Evolutionary conservation across 2,113 vertebrate genomes (phyloP).

Genomic region (Hoplias malabaricus): DNA sequence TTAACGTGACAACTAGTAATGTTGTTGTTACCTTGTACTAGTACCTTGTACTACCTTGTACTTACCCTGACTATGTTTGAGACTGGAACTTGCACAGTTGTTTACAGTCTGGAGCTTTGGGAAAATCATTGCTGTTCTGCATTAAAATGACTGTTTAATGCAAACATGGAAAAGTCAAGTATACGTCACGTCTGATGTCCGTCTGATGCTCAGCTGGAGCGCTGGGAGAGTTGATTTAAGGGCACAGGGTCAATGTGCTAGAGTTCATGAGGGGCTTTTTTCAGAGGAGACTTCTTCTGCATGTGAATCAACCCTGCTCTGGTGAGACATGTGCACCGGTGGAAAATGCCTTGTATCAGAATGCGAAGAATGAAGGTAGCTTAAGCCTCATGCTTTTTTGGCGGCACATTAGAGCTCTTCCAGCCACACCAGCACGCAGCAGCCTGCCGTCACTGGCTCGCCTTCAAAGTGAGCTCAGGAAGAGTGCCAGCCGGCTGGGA

Average conservation of each 20-base stretch:
- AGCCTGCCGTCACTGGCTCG: constrained; percentile 22
- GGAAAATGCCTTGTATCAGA: background rate
- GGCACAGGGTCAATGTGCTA: background rate
- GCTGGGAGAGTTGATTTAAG: background rate
- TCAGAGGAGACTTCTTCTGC: background rate
- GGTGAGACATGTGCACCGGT: background rate
- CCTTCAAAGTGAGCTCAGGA: constrained; percentile 44
- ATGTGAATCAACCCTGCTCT: background rate
- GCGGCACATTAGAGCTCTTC: constrained; percentile 5
- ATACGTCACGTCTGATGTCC: constrained; percentile 4
- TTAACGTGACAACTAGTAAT: too few species aligned
- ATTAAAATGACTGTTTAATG: constrained; percentile 19
- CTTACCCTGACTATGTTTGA: background rate
- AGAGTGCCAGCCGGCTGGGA: constrained; percentile 36
- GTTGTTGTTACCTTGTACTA: too few species aligned
- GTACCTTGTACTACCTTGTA: background rate
- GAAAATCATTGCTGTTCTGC: background rate
- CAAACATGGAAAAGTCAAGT: constrained; percentile 19
- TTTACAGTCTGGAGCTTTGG: background rate
- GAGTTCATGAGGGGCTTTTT: constrained; percentile 3
- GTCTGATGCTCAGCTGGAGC: background rate
- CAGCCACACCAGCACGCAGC: constrained; percentile 1
- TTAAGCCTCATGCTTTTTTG: background rate
- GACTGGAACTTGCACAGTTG: background rate
- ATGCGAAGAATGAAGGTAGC: background rate